Base-by-base conservation (phyloP, 2,888 invertebrate genomes). In the Drosophila mettleri region DNA sequence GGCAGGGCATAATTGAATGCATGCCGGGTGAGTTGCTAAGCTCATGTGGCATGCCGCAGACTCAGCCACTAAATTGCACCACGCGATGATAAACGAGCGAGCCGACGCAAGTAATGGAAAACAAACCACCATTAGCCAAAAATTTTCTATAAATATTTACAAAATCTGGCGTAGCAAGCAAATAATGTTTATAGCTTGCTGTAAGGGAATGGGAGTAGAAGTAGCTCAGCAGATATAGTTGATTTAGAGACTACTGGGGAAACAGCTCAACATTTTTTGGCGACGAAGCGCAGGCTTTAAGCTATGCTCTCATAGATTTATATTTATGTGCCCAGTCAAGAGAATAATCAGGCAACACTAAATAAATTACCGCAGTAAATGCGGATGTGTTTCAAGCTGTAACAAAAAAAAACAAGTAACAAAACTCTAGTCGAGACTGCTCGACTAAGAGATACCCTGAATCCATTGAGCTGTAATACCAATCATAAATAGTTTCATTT, bases 331-430 rank as follows among this genome's bases (percentile, higher is more conserved):
- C 73, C 55, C 69, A 67, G 61, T 54, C 62, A 55, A 74, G 61
- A 43, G 61, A 51, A 84, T 88, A 86, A 86, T 88, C 86, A 82
- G 73, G 69, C 80, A 84, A 75, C 86, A 86, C 86, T 85, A 88
- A 78, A 75, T 86, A 88, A 86, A 86, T 88, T 75, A 74, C 49
- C 54, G 16, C 52, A 34, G 14, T 41, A 29, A 48, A 22, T 45
- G 57, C 27, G 34, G 31, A 52, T 29, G 20, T 27, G 34, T 43
- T 52, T 24, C n/a, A n/a, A n/a, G n/a, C n/a, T n/a, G n/a, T n/a
- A n/a, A n/a, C n/a, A n/a, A n/a, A n/a, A n/a, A n/a, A n/a, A n/a
- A n/a, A n/a, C n/a, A n/a, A n/a, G n/a, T n/a, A n/a, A n/a, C n/a
- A n/a, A n/a, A n/a, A n/a, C n/a, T n/a, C n/a, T n/a, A n/a, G n/a